Conservation (phyloP, 2,888 invertebrate species). For the Carcina quercana region DNA sequence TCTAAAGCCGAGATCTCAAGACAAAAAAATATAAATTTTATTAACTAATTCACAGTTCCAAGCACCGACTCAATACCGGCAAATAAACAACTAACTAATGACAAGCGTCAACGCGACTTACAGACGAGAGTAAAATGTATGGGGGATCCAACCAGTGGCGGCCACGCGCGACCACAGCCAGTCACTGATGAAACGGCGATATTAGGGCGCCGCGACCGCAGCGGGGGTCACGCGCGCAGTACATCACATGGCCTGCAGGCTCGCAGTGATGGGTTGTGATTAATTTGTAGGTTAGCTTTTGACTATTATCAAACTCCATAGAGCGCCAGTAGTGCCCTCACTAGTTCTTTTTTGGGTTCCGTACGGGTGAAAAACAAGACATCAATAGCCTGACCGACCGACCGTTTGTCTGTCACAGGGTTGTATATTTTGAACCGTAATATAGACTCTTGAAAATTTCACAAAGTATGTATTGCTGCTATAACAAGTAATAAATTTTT, state of each 20-base stretch:
- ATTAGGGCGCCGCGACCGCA: slow-evolving; percentile 51
- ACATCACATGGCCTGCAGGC: slow-evolving; percentile 32
- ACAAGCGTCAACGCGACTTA: neutral
- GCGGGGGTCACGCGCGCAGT: slow-evolving; percentile 33
- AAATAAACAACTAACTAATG: slow-evolving; percentile 1
- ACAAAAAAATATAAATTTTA: no score
- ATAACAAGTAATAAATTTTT: no score
- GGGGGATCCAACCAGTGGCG: slow-evolving; percentile 12
- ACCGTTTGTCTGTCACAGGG: no score
- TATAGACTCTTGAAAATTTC: no score
- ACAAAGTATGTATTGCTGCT: no score
- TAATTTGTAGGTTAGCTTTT: slow-evolving; percentile 16
- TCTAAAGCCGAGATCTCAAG: no score
- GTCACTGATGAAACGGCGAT: slow-evolving; percentile 66
- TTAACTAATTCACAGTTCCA: no score
- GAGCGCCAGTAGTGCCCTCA: neutral
- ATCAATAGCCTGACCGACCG: no score
- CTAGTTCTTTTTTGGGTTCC: no score
- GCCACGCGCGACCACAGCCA: slow-evolving; percentile 27
- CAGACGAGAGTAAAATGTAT: slow-evolving; percentile 3
- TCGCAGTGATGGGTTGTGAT: slow-evolving; percentile 18
- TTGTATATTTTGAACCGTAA: no score
- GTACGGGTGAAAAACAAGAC: no score
- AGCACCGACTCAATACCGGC: no score
- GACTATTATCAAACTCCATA: slow-evolving; percentile 4